phyloP scores from a whole-genome alignment of 1,140 invertebrate species.

The Orchesella cincta region DNA sequence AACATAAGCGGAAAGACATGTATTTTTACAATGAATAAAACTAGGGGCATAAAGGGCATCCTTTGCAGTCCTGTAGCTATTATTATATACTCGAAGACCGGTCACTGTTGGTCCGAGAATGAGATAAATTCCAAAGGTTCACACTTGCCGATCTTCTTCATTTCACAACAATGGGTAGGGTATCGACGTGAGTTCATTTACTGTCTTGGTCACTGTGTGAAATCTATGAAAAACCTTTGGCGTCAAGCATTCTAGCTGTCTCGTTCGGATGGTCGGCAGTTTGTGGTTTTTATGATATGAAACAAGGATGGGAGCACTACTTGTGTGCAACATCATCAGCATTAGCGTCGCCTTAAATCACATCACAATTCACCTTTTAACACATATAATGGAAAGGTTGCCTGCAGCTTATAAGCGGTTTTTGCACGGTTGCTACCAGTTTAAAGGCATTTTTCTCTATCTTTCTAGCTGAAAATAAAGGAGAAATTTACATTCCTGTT shows the following conservation, averaged over 20 bases:
- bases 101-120: too few species aligned
- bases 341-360: background rate
- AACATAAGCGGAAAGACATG: background rate
- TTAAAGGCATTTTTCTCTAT: too few species aligned
- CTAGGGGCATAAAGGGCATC: too few species aligned
- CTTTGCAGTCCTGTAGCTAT: too few species aligned
- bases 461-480: too few species aligned
- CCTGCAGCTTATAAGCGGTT: background rate
- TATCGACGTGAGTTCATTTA: background rate
- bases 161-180: background rate
- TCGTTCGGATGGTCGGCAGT: background rate
- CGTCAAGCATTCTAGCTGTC: slow-evolving; percentile 9
- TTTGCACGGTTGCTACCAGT: too few species aligned
- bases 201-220: background rate
- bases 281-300: too few species aligned
- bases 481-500: too few species aligned
- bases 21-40: background rate
- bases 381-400: background rate
- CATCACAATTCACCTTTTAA: background rate
- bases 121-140: too few species aligned
- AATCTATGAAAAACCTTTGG: background rate
- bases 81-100: too few species aligned
- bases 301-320: too few species aligned
- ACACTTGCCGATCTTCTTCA: background rate
- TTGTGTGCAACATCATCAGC: background rate